Evolutionary conservation across 2,797 vertebrate genomes (phyloP).

Genomic region (Triplophysa bombifrons): DNA sequence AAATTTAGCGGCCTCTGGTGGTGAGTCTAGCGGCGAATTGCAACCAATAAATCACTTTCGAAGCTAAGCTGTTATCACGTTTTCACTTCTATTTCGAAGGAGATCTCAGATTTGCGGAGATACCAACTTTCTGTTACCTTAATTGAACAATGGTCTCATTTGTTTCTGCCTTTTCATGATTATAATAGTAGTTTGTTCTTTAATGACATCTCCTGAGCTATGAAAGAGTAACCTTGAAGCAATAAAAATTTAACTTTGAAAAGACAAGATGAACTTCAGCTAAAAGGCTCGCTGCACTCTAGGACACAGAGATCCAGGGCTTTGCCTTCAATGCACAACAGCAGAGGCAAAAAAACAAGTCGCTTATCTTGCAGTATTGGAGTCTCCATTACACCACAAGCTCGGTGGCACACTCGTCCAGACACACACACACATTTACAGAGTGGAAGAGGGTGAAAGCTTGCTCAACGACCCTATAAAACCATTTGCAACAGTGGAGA

Average conservation of each 20-base stretch:
- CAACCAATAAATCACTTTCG: no score
- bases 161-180: no score
- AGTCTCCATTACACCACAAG: conserved; percentile 54
- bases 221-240: not conserved
- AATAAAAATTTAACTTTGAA: not conserved
- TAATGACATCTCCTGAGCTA: not conserved
- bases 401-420: conserved; percentile 40
- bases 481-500: conserved; percentile 24
- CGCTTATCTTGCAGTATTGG: conserved; percentile 56
- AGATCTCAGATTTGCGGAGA: no score
- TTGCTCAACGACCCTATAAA: conserved; percentile 35
- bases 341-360: conserved; percentile 40
- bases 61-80: no score
- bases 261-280: conserved; percentile 19
- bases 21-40: no score
- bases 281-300: conserved; percentile 34
- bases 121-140: not conserved
- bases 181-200: not conserved
- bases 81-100: no score
- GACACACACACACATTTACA: conserved; percentile 37
- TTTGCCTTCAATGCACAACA: conserved; percentile 42
- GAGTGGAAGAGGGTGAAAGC: conserved; percentile 2
- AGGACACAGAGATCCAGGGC: conserved; percentile 40
- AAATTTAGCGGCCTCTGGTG: no score
- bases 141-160: no score